Conservation (phyloP, 1,140 invertebrate species). For the Cephus cinctus region DNA sequence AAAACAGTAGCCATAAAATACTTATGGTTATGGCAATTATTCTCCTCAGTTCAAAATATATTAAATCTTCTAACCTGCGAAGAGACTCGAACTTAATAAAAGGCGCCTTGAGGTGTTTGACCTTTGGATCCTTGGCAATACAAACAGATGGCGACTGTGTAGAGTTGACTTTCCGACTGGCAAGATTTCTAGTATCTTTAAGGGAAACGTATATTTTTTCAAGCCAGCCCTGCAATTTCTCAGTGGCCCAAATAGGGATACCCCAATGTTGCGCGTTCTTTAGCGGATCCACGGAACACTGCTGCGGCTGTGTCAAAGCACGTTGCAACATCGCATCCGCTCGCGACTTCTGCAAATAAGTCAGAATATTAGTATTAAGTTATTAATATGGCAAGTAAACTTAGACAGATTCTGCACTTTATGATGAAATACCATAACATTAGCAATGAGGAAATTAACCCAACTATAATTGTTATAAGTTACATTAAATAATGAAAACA, state of each 20-base stretch:
- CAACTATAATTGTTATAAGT: too few species aligned
- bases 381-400: too few species aligned
- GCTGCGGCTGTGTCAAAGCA: slow-evolving; percentile 58
- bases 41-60: slow-evolving; percentile 1
- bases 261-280: slow-evolving; percentile 58
- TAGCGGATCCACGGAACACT: slow-evolving; percentile 57
- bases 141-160: slow-evolving; percentile 39
- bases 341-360: slow-evolving; percentile 57
- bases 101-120: slow-evolving; percentile 48
- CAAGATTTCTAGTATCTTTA: slow-evolving; percentile 34
- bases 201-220: slow-evolving; percentile 48
- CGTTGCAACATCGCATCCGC: slow-evolving; percentile 72
- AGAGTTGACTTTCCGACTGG: too few species aligned
- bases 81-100: slow-evolving; percentile 58
- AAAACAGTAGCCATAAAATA: too few species aligned
- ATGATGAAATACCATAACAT: too few species aligned
- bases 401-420: too few species aligned
- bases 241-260: slow-evolving; percentile 62
- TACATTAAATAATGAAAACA: background rate
- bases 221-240: slow-evolving; percentile 56
- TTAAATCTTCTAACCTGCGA: too few species aligned
- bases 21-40: background rate
- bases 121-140: slow-evolving; percentile 46
- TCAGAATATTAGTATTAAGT: too few species aligned
- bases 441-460: too few species aligned